A percentile compares a stretch with the other conserved stretches of the same genome.
Evolutionary conservation across 2,888 invertebrate species (phyloP).

Genomic region (Rhaphigaster nebulosa): DNA sequence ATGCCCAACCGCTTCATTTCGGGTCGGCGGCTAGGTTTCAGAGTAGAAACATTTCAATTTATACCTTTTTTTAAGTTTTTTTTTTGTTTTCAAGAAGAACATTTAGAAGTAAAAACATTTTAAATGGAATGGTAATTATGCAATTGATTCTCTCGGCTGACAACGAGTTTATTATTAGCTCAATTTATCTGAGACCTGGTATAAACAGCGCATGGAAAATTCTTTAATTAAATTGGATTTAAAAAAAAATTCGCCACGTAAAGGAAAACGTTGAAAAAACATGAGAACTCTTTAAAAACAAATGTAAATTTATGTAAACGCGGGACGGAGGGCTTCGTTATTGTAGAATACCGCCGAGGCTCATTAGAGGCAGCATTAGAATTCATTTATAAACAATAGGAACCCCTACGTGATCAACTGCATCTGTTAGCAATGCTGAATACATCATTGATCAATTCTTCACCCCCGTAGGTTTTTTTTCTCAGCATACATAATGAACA

Average conservation of each 20-base stretch:
- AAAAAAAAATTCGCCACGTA: neutral
- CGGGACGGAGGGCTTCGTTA: neutral
- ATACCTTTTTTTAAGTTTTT: too few relatives aligned
- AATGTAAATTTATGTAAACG: conserved; percentile 48
- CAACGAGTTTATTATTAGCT: too few relatives aligned
- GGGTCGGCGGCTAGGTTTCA: too few relatives aligned
- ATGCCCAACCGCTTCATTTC: too few relatives aligned
- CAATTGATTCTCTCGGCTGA: too few relatives aligned
- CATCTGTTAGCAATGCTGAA: neutral
- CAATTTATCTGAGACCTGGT: neutral
- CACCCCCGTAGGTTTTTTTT: neutral
- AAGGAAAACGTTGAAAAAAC: conserved; percentile 30
- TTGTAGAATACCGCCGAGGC: neutral
- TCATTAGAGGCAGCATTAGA: conserved; percentile 19
- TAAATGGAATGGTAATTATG: too few relatives aligned
- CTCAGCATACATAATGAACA: neutral
- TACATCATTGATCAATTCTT: neutral
- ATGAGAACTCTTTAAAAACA: conserved; percentile 22
- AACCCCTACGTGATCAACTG: neutral
- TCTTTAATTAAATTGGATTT: neutral
- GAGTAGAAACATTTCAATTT: too few relatives aligned
- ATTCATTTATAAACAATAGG: conserved; percentile 46
- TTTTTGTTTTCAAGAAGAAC: too few relatives aligned
- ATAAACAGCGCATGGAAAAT: neutral
- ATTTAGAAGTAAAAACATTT: too few relatives aligned